A percentile compares a stretch with the other conserved stretches of the same genome.
phyloP scores from a whole-genome alignment of 2,888 invertebrate genomes.

The Lycocerus yunnanus region DNA sequence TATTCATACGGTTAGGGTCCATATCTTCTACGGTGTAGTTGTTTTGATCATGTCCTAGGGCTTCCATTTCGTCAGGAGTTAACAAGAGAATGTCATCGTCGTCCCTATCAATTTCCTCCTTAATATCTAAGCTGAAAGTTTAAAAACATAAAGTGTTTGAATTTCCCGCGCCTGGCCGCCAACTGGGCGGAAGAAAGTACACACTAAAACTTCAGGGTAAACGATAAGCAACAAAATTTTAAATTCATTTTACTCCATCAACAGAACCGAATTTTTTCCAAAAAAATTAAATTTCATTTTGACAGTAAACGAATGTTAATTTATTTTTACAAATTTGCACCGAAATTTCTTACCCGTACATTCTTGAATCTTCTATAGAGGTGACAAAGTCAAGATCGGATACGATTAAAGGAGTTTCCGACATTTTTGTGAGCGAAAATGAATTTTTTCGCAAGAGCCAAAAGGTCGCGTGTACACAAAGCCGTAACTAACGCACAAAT shows the following conservation, averaged over 20 bases:
- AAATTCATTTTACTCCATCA: too few relatives aligned
- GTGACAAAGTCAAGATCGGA: constrained; percentile 30
- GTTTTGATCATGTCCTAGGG: not conserved
- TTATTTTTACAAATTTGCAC: not conserved
- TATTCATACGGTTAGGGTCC: constrained; percentile 5
- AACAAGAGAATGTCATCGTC: not conserved
- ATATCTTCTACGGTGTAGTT: not conserved
- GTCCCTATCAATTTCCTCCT: not conserved
- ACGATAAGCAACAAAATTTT: not conserved
- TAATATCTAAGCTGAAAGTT: not conserved
- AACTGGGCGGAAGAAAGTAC: too few relatives aligned
- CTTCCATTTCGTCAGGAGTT: not conserved
- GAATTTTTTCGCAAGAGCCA: not conserved
- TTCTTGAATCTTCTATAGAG: not conserved
- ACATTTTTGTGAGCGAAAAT: constrained; percentile 14
- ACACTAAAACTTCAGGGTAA: too few relatives aligned
- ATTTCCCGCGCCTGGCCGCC: not conserved
- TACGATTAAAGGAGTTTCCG: constrained; percentile 29
- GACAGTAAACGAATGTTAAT: not conserved
- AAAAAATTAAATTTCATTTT: not conserved
- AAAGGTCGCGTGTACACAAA: constrained; percentile 11
- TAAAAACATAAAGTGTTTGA: not conserved
- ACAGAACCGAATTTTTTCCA: too few relatives aligned
- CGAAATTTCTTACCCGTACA: not conserved
- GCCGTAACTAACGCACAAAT: constrained; percentile 15